A percentile compares a stretch with the other conserved stretches of the same genome.
phyloP scores from a whole-genome alignment of 2,888 invertebrate species.

The Notodromas monacha region DNA sequence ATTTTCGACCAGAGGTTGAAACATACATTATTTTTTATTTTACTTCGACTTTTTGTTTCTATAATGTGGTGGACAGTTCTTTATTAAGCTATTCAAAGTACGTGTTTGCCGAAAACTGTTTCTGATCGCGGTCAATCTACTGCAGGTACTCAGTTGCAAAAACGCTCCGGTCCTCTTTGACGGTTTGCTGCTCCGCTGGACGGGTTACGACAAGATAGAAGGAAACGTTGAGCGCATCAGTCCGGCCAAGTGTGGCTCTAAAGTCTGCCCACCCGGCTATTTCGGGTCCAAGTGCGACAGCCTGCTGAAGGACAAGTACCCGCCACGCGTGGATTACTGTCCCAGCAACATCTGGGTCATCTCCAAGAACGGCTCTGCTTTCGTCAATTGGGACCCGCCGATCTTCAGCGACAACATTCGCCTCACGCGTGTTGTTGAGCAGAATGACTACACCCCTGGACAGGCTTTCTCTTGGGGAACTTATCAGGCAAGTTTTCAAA shows the following conservation, averaged over 20 bases:
- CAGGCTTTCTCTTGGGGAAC: slow-evolving; percentile 36
- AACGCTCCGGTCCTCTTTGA: slow-evolving; percentile 64
- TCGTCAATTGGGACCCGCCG: slow-evolving; percentile 70
- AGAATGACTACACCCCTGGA: slow-evolving; percentile 52
- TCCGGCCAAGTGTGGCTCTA: slow-evolving; percentile 64
- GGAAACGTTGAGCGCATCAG: slow-evolving; percentile 70
- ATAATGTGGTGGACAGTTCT: too few species aligned
- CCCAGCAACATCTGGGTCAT: slow-evolving; percentile 81
- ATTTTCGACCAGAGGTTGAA: too few species aligned
- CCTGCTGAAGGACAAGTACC: slow-evolving; percentile 44
- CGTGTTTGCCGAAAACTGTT: too few species aligned
- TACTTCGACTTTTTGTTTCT: too few species aligned
- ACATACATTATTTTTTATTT: too few species aligned
- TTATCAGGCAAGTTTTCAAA: too few species aligned
- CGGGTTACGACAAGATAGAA: slow-evolving; percentile 55
- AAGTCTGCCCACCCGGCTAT: slow-evolving; percentile 57
- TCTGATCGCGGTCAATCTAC: too few species aligned
- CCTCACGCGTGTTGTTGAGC: slow-evolving; percentile 40
- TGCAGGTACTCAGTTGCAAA: slow-evolving; percentile 39
- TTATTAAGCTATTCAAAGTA: too few species aligned
- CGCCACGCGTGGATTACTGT: slow-evolving; percentile 58
- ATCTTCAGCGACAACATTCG: slow-evolving; percentile 63
- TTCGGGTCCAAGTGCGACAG: slow-evolving; percentile 52
- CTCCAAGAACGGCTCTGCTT: slow-evolving; percentile 58
- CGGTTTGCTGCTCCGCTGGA: slow-evolving; percentile 59